Base-by-base conservation (phyloP, 1,140 invertebrate genomes). In the Drosophila teissieri region DNA sequence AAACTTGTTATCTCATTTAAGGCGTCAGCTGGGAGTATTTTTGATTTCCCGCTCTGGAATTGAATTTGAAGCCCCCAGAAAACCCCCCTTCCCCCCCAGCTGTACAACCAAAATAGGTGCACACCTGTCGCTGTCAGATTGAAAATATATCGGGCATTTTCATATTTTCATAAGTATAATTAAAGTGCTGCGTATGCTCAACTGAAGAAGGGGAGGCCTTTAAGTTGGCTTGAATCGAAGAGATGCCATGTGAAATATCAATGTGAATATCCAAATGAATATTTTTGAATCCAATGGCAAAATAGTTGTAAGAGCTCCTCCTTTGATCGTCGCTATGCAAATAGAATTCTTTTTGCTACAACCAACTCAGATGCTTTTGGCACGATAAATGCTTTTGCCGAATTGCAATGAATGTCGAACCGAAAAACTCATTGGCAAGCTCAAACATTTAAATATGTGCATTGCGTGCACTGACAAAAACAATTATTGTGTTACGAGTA, bases 1-100 rank as follows among this genome's bases (percentile, higher is more conserved):
- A 86, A 86, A 86, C 82, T 86, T 86, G 82, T 86, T 86, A 86
- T 86, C 82, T 86, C 82, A 81, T 86, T 86, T 86, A 82, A 81
- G 82, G 82, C 74, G 82, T 40, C 82, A 86, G 82, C 82, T 86
- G 82, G 68, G 44, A 49, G 55, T 81, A 81, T 86, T 81, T 86
- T 86, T 86, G 82, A 86, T 86, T 86, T 86, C 82, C 82, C 75
- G 82, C 49, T 46, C 44, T 51, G 45, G 22, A 73, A 40, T 74
- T n/a, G 49, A 22, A 31, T 24, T 48, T 27, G 31, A 31, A 31
- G 7, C 31, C 31, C 6, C 11, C 11, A 14, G 0, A 15, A 6
- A 8, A 4, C 46, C 46, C 24, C 19, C 19, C 2, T 2, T 2
- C 19, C 19, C 19, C 19, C 1, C 15, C 15, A 31, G 15, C 24